These are phyloP conservation scores for Morone saxatilis DNA, from an alignment of 2,113 vertebrate genomes.

Conservation along the genomic window DNA sequence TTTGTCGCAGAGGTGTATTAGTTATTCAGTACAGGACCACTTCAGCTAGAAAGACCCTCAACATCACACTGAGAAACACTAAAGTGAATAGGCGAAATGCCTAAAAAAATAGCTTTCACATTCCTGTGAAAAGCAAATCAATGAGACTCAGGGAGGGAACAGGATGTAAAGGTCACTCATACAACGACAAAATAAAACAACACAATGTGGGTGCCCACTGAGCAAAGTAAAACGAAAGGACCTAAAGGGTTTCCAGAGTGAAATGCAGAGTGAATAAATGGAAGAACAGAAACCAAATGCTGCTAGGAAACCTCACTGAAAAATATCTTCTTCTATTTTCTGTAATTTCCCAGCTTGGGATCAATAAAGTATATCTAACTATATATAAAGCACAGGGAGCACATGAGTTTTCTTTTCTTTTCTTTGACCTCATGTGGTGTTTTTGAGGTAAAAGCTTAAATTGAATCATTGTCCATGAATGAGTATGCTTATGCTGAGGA, in stretches of 20 bases:
- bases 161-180: slow-evolving; percentile 59
- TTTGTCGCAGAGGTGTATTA: background rate
- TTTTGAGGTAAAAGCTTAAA: background rate
- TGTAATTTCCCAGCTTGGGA: too few relatives aligned
- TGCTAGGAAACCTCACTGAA: background rate
- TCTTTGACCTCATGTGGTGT: background rate
- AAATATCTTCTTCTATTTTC: background rate
- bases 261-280: background rate
- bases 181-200: slow-evolving; percentile 5
- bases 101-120: slow-evolving; percentile 16
- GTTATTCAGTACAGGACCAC: background rate
- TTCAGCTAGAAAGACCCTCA: background rate
- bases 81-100: background rate
- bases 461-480: background rate
- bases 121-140: slow-evolving; percentile 58
- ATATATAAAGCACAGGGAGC: background rate
- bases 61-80: background rate
- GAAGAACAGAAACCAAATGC: background rate
- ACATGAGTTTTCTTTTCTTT: background rate
- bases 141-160: slow-evolving; percentile 37
- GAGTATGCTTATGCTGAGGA: background rate
- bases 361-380: too few relatives aligned
- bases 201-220: background rate
- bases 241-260: background rate
- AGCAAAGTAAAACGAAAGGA: slow-evolving; percentile 12